These are phyloP conservation scores for Lasiurus borealis DNA, from an alignment of 2,113 vertebrate species.

Conservation along the genomic window DNA sequence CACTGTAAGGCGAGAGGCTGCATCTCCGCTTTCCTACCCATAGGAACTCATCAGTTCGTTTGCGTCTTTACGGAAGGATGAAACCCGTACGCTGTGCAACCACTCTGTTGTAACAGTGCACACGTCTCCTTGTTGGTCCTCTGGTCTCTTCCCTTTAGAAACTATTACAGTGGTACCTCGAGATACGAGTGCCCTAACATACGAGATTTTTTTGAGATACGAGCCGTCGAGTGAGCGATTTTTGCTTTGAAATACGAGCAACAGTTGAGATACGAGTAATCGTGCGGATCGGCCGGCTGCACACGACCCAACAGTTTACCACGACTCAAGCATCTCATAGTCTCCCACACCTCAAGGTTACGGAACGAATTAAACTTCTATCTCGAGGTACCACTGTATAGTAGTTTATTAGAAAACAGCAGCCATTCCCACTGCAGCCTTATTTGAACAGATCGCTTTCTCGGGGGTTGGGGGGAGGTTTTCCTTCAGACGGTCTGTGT, in stretches of 20 bases:
- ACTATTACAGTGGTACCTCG: neutral
- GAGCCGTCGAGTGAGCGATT: too few relatives aligned
- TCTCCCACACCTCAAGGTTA: too few relatives aligned
- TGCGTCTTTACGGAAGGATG: neutral
- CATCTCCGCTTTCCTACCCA: neutral
- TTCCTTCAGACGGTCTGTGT: neutral
- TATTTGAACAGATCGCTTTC: neutral
- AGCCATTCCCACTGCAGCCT: too few relatives aligned
- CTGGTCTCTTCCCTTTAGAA: neutral
- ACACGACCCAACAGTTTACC: too few relatives aligned
- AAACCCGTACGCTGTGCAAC: neutral
- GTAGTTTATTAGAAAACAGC: neutral
- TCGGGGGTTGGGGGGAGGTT: accelerated
- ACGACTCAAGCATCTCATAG: too few relatives aligned
- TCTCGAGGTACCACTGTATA: too few relatives aligned
- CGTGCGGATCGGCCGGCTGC: too few relatives aligned
- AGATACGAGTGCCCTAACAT: too few relatives aligned
- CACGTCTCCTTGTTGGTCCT: neutral
- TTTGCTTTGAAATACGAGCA: too few relatives aligned
- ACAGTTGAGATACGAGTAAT: too few relatives aligned
- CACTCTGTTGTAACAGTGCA: neutral
- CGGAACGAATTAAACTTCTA: too few relatives aligned
- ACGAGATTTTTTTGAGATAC: too few relatives aligned
- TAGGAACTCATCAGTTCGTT: neutral
- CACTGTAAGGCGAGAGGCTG: neutral